Evolutionary conservation across 2,113 vertebrate species (phyloP), one percentile per base, ranked within the genome.

Genomic region (Rhegmatorhina hoffmannsi): DNA sequence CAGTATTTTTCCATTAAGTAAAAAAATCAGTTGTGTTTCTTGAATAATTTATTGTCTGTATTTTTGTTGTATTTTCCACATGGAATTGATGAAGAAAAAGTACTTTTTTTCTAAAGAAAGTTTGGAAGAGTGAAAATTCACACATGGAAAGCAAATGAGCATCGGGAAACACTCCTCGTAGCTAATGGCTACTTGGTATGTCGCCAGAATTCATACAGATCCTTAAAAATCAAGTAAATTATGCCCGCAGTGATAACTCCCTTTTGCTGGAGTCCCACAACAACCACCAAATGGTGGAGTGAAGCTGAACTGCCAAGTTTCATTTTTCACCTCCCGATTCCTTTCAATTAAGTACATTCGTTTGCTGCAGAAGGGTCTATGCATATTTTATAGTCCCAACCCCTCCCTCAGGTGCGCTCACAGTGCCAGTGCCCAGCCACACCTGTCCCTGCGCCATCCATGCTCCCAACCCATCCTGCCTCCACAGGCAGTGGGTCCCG

Each of bases 21-120:
- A 43, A 52, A 38, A 28, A 60, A 86, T 17, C 14, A 8, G 77
- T 74, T 82, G 84, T 56, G 26, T 81, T 85, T 13, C 90, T 92
- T 89, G 59, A 77, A 91, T 79, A 96, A 94, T 87, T 97, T 95
- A 95, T 95, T 95, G 63, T 94, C 81, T 90, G 77, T 52, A 80
- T 81, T 93, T 96, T 94, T 95, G 77, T 94, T 94, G 90, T 77
- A 66, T 94, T 96, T 88, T 92, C 92, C 94, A 90, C 24, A 20
- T 76, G 96, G 95, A 93, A 94, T 89, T 93, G 74, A 40, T 77
- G 79, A 95, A 80, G 88, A 59, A 82, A 94, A 74, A 64, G 47
- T 34, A 66, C 14, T 13, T 77, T 72, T 75, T 68, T 88, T 26
- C 87, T 60, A 58, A 84, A 33, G 40, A 75, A 91, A 59, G 75